A percentile compares a stretch with the other conserved stretches of the same genome.
Evolutionary conservation across 1,140 invertebrate species (phyloP).

Genomic region (Brachionus rotundiformis): DNA sequence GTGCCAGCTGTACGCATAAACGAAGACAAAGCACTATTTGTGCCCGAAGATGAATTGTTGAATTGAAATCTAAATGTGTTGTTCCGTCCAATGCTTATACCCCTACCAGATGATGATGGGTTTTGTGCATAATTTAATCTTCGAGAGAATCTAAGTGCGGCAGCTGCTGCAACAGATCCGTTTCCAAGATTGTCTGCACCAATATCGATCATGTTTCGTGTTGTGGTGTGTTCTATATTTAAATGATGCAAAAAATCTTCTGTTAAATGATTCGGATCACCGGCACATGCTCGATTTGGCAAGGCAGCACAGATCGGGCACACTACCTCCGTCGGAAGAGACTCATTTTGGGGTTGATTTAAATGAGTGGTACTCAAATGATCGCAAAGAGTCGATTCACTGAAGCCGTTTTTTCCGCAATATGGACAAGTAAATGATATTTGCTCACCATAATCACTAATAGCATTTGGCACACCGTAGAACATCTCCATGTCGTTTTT

Average conservation of each 20-base stretch:
- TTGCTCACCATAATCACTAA: conserved; percentile 25
- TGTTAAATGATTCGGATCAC: conserved; percentile 93
- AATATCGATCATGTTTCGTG: not conserved
- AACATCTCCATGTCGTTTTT: conserved; percentile 33
- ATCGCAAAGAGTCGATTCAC: conserved; percentile 81
- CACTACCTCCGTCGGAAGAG: conserved; percentile 67
- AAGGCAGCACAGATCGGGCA: conserved; percentile 93
- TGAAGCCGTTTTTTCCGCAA: conserved; percentile 89
- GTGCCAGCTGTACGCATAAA: conserved; percentile 25
- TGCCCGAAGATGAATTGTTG: conserved; percentile 11
- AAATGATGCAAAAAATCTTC: conserved; percentile 96
- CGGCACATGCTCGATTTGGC: conserved; percentile 70
- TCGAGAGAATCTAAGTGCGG: conserved; percentile 30
- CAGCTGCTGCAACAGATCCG: conserved; percentile 21
- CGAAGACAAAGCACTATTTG: conserved; percentile 34
- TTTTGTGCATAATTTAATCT: conserved; percentile 48
- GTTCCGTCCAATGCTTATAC: not conserved
- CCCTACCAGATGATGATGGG: not conserved
- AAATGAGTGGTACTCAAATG: conserved; percentile 85
- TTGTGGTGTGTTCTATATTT: conserved; percentile 78
- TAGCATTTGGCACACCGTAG: not conserved
- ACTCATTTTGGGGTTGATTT: conserved; percentile 70
- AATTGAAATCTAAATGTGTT: conserved; percentile 44
- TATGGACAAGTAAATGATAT: conserved; percentile 94
- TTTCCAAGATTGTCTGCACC: not conserved